Evolutionary conservation across 2,113 vertebrate genomes (phyloP), one percentile per base, ranked within the genome.

Genomic region (Rattus rattus): DNA sequence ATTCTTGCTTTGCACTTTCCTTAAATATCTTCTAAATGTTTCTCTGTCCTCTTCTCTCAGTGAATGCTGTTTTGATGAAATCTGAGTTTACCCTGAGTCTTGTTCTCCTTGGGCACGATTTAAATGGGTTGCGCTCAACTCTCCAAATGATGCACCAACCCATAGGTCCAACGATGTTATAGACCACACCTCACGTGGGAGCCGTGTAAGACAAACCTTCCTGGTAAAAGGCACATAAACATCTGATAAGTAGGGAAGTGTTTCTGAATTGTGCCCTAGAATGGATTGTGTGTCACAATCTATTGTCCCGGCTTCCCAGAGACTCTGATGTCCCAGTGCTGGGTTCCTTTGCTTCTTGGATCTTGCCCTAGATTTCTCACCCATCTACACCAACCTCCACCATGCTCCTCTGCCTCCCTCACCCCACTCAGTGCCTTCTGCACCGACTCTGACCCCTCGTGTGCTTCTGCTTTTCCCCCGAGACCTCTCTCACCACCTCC

Each of bases 1-100:
- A 84, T 84, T 94, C 91, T 96, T 88, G 91, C 80, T 95, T 95
- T 95, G 93, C 76, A 94, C 85, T 84, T 97, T 95, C 93, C 85
- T 87, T 94, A 96, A 96, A 88, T 97, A 92, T 88, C 85, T 91
- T 94, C 93, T 96, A 84, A 96, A 92, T 83, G 49, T 94, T 97
- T 88, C 88, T 95, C 73, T 87, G 72, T 90, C 73, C 36, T 91
- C 75, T 84, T 90, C 70, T 91, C 88, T 85, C 0, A 6, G 92
- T 86, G 88, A 95, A 69, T 84, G 69, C 88, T 97, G 85, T 92
- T 94, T 94, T 63, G 61, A 63, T 67, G n/a, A 95, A 94, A 72
- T 88, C n/a, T 90, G 79, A 96, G 79, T 94, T 96, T 79, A 77
- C 76, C 49, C 49, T 76, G 10, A 83, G 47, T 79, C 73, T 90